Evolutionary conservation across 2,113 vertebrate species (phyloP).

Genomic region (Dinomys branickii): DNA sequence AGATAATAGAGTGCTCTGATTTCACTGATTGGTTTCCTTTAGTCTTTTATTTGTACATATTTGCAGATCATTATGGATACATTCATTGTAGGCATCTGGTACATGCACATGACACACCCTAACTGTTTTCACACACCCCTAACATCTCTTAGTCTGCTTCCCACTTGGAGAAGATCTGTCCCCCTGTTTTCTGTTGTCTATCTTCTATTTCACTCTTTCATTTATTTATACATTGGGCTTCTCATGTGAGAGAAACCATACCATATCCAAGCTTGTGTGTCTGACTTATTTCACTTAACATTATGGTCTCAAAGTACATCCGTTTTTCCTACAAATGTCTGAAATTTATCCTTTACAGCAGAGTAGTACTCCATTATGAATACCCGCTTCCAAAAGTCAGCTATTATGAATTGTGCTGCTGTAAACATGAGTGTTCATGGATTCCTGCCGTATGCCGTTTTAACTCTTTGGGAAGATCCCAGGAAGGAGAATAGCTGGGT

Average conservation of each 20-base stretch:
- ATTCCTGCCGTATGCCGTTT: neutral
- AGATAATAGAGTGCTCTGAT: neutral
- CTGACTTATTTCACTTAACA: neutral
- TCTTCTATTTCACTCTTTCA: neutral
- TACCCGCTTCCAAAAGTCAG: neutral
- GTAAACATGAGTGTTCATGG: neutral
- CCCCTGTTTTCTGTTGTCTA: neutral
- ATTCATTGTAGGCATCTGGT: neutral
- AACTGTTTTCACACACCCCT: neutral
- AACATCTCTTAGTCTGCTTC: neutral
- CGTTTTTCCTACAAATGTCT: neutral
- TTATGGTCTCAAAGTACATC: neutral
- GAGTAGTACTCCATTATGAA: neutral
- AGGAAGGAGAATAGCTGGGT: neutral
- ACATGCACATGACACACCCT: neutral
- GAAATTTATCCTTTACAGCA: neutral
- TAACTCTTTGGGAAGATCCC: neutral
- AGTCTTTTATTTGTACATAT: neutral
- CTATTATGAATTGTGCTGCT: neutral
- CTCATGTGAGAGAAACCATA: neutral
- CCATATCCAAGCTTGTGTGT: no score
- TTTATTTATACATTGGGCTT: neutral
- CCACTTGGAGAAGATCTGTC: neutral
- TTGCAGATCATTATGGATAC: neutral
- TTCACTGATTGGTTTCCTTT: neutral